Evolutionary conservation across 2,797 vertebrate genomes (phyloP).

Genomic region (Iguana delicatissima): DNA sequence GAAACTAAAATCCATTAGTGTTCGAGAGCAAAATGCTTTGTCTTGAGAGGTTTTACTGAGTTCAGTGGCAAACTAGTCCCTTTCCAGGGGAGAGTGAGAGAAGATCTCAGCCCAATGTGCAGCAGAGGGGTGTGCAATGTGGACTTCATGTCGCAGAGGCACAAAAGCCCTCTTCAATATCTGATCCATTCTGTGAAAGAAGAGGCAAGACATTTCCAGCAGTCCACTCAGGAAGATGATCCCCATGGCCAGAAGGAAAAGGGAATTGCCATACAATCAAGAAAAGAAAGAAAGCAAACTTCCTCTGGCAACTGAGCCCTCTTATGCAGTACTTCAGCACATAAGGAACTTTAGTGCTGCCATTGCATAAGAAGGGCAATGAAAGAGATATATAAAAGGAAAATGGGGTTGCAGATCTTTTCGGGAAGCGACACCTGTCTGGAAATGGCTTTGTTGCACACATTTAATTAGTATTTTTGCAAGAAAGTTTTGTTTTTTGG

Average conservation of each 20-base stretch:
- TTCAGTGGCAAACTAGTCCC: constrained; percentile 33
- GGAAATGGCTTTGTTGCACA: no score
- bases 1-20: constrained; percentile 24
- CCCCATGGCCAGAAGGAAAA: background rate
- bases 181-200: constrained; percentile 23
- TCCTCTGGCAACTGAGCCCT: background rate
- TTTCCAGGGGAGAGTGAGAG: background rate
- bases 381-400: no score
- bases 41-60: constrained; percentile 13
- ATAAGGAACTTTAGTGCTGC: background rate
- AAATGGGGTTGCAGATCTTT: no score
- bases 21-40: constrained; percentile 2
- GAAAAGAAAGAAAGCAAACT: constrained; percentile 18
- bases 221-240: constrained; percentile 6
- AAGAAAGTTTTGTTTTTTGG: no score
- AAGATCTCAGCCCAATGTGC: background rate
- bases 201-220: background rate
- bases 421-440: no score
- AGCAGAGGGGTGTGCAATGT: background rate
- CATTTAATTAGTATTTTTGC: no score
- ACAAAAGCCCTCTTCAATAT: background rate
- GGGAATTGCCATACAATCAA: constrained; percentile 17
- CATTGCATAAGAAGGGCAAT: no score
- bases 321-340: constrained; percentile 4
- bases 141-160: constrained; percentile 20